Evolutionary conservation across 1,140 invertebrate genomes (phyloP).

Genomic region (Lanistes nyassanus): DNA sequence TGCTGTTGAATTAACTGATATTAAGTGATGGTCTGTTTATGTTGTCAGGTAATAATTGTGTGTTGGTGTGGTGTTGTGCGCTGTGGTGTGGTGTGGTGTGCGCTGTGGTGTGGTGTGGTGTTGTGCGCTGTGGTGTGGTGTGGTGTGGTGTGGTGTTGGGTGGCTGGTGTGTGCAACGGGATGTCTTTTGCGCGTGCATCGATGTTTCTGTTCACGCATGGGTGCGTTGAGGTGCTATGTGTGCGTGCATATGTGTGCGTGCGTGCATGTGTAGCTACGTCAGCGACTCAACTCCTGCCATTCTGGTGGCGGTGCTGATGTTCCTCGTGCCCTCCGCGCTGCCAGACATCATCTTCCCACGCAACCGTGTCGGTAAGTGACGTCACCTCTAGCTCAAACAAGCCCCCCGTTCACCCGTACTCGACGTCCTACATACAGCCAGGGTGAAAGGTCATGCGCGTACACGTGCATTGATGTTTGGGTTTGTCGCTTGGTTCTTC

Average conservation of each 20-base stretch:
- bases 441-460: no score
- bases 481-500: no score
- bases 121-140: no score
- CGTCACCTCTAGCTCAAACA: background rate
- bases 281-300: background rate
- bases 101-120: no score
- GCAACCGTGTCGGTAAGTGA: background rate
- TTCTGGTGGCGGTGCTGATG: background rate
- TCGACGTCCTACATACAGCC: no score
- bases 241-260: background rate
- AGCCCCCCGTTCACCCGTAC: background rate
- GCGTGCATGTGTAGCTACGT: background rate
- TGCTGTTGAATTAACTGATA: no score
- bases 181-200: background rate
- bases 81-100: no score
- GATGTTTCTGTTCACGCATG: background rate
- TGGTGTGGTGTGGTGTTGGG: no score
- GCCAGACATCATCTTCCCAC: background rate
- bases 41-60: no score
- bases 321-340: background rate
- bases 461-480: no score
- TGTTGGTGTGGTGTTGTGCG: no score
- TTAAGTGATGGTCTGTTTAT: no score
- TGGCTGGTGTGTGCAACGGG: slow-evolving; percentile 11
- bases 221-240: background rate